Conservation (phyloP, 2,888 invertebrate genomes). For the Dione vanillae region DNA sequence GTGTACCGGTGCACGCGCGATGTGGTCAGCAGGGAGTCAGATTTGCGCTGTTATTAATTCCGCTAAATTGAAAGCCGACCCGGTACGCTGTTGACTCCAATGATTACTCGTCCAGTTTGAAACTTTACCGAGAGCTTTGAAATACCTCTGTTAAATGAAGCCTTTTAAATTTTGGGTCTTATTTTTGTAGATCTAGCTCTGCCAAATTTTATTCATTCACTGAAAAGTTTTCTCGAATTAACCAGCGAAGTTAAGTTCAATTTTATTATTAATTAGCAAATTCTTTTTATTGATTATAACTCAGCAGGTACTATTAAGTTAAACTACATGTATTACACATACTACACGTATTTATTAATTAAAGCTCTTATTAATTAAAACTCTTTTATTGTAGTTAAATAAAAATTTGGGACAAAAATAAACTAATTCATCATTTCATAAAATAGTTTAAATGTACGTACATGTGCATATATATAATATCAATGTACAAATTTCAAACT, state of each 20-base stretch:
- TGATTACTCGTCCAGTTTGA: slow-evolving; percentile 51
- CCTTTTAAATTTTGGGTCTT: slow-evolving; percentile 41
- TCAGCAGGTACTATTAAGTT: not conserved
- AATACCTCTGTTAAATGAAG: slow-evolving; percentile 46
- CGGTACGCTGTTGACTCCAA: slow-evolving; percentile 52
- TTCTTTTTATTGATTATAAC: not conserved
- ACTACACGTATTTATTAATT: not conserved
- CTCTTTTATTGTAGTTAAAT: too few species aligned
- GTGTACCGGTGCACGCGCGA: slow-evolving; percentile 28
- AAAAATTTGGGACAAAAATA: too few species aligned
- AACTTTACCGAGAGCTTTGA: slow-evolving; percentile 48
- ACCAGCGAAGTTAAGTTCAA: not conserved
- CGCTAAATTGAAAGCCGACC: slow-evolving; percentile 70
- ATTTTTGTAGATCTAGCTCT: slow-evolving; percentile 22
- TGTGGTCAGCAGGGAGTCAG: slow-evolving; percentile 51
- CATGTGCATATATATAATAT: not conserved
- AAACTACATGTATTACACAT: not conserved
- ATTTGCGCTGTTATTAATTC: slow-evolving; percentile 71
- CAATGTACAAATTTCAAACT: slow-evolving; percentile 2
- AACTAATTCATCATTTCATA: too few species aligned
- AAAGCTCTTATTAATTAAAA: too few species aligned
- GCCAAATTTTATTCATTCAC: slow-evolving; percentile 8
- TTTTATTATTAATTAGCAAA: slow-evolving; percentile 3
- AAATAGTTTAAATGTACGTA: not conserved
- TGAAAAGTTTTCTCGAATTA: slow-evolving; percentile 5